Base-by-base conservation (phyloP, 2,888 invertebrate genomes). In the Harpalus rubripes region DNA sequence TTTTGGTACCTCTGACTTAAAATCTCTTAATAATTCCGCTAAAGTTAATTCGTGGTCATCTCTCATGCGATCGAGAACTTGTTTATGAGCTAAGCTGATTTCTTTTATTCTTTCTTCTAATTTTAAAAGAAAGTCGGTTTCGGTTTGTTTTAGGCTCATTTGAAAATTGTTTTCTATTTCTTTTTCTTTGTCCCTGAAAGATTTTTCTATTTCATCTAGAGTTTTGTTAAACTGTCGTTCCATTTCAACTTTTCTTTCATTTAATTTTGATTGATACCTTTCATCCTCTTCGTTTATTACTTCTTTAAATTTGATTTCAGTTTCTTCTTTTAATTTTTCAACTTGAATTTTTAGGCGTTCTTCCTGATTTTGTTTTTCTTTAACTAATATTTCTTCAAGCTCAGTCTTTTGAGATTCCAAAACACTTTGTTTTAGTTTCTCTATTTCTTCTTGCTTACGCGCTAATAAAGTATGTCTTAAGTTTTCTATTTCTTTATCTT, bases 11-110 rank as follows among this genome's bases (percentile, higher is more conserved):
- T 95, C 95, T 81, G 93, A 93, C 88, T 93, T 92, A 88, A 94
- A 95, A 88, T 94, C 94, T 84, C 93, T 93, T 86, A 94, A 93
- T 85, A 95, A 88, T 18, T 93, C 93, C 3, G 94, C 93, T 15
- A 95, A 91, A 85, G 93, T 92, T 0, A 93, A 92, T 0, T 92
- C 92, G 87, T 95, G 95, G 86, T 94, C 94, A 86, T 92, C 93
- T 86, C 92, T 91, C 86, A 94, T 88, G 26, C 92, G 90, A 41
- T 94, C 93, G 59, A 93, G 88, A 7, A 92, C 92, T 0, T 92
- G 91, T 87, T 92, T 92, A 87, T 94, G 94, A 82, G 93, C 93
- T 86, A 93, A 92, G 58, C 92, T 90, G 87, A 94, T 90, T 68
- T 92, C 91, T 10, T 92, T 91, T 59, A 93, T 90, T 87, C 92